These are phyloP conservation scores for Eulemur rubriventer DNA, from an alignment of 2,797 vertebrate species.

Conservation along the genomic window DNA sequence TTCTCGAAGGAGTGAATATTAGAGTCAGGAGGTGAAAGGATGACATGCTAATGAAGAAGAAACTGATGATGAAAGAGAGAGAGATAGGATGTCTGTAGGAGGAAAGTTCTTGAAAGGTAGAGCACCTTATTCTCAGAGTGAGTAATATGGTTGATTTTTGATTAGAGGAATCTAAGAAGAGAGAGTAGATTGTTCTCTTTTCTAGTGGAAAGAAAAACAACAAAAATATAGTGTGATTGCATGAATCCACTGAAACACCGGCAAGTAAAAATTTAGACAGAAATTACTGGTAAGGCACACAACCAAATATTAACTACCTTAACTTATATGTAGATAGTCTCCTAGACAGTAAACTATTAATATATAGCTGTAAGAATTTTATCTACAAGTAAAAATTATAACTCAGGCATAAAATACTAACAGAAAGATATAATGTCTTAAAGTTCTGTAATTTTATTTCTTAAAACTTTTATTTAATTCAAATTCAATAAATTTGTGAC, in stretches of 20 bases:
- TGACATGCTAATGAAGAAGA: not conserved
- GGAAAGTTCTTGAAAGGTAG: not conserved
- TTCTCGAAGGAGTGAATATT: not conserved
- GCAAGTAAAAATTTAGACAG: not conserved
- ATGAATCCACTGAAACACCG: not conserved
- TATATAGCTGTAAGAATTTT: not conserved
- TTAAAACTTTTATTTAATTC: slow-evolving; percentile 22
- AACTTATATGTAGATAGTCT: not conserved
- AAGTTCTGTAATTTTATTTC: slow-evolving; percentile 10
- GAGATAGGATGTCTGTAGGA: not conserved
- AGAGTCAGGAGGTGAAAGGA: not conserved
- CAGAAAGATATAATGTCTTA: not conserved
- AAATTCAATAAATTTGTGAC: not conserved
- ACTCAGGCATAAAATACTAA: not conserved
- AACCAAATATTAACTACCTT: not conserved
- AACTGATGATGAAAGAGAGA: not conserved
- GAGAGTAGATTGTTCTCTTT: not conserved
- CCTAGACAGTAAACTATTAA: not conserved
- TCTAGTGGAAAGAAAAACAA: not conserved
- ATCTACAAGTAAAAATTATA: not conserved
- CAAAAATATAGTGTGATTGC: not conserved
- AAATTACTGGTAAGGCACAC: not conserved
- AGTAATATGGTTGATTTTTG: not conserved
- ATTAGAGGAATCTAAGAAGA: not conserved
- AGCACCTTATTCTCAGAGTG: not conserved